These are phyloP conservation scores for Acomys russatus DNA, from an alignment of 2,797 vertebrate species.

Conservation along the genomic window DNA sequence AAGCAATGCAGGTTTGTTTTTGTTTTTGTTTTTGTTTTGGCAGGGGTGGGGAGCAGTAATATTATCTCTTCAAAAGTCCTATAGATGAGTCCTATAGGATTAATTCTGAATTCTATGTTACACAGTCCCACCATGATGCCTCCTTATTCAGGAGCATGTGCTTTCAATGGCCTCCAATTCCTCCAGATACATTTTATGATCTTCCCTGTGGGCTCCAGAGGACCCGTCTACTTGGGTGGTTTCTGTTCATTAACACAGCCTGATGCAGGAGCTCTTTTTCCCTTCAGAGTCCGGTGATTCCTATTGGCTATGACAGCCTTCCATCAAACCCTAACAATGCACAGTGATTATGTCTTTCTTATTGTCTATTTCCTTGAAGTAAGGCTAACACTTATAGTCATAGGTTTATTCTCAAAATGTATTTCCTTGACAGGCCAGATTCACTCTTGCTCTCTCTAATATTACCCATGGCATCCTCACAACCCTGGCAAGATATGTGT, in stretches of 20 bases:
- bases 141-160: neutral
- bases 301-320: neutral
- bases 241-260: neutral
- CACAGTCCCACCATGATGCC: neutral
- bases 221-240: neutral
- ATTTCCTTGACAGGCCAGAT: neutral
- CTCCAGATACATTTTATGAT: neutral
- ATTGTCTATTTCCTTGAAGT: neutral
- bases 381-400: neutral
- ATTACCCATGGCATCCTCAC: neutral
- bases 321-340: neutral
- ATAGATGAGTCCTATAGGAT: neutral
- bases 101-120: neutral
- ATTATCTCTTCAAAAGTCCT: neutral
- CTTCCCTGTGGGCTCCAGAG: neutral
- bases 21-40: no score
- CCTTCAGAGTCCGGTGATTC: neutral
- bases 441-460: neutral
- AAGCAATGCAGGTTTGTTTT: neutral
- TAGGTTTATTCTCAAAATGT: neutral
- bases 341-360: neutral
- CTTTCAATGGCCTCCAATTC: neutral
- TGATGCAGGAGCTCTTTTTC: neutral
- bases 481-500: neutral
- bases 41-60: no score